Evolutionary conservation across 2,888 invertebrate genomes (phyloP), one percentile per base, ranked within the genome.

Genomic region (Eilema sororculum): DNA sequence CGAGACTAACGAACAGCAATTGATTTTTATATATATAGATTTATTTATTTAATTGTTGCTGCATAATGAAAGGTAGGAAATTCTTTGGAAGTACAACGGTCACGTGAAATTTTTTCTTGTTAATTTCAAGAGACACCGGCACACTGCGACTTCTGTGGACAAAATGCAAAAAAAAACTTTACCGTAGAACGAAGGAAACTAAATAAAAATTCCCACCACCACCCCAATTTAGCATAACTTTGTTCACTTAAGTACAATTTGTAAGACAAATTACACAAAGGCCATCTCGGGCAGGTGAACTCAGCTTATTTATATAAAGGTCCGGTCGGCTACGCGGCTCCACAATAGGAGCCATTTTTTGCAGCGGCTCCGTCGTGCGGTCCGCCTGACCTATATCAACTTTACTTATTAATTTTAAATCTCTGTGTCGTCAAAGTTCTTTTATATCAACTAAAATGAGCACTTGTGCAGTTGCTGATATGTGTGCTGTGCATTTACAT

Each of bases 221-320:
- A 63, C 70, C 65, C 57, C 20, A 56, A 64, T 67, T 52, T 64
- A 65, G 65, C 71, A 76, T 65, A 70, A 76, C 68, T 76, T 66
- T 56, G 76, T 78, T 68, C 78, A 73, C 66, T 76, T 72, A 71
- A 69, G 69, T 71, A 71, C 68, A 79, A 79, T 79, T 79, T 79
- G 71, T 71, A 71, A 80, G 78, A 79, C 81, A 79, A 79, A 80
- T 79, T 80, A 78, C 81, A 76, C 81, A 78, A 78, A 80, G 72
- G 81, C 71, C 74, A 76, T 81, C 78, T 80, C 59, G 72, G 64
- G 57, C 81, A 80, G 81, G 81, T 78, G 76, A 74, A 74, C 72
- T 78, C 63, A 46, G 71, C 73, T 76, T 74, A 71, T 80, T 78
- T 73, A 79, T 76, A 79, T 78, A 78, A 80, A 80, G 67, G 62